Base-by-base conservation (phyloP, 2,888 invertebrate species). In the Apodemia duryi region DNA sequence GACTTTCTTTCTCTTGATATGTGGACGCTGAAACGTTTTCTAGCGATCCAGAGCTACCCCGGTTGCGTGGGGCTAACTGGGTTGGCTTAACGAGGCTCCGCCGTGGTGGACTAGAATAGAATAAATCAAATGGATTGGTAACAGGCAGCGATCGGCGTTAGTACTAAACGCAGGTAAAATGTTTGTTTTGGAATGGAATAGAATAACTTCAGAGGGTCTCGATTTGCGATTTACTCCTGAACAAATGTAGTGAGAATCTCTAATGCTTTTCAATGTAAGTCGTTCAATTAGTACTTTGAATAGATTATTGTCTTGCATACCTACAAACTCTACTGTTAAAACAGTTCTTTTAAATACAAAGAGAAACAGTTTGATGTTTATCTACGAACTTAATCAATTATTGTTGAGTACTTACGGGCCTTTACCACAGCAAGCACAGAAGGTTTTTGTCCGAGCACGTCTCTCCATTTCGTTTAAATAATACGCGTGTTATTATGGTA, bases 261-360 rank as follows among this genome's bases (percentile, higher is more conserved):
- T 54, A 54, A 54, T 54, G 28, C 54, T 54, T 54, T 28, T 54
- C 54, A 54, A 10, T 54, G 28, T 54, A 54, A 54, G 21, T 6
- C 52, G 52, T 52, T 11, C 52, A 52, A 52, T 52, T 52, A 52
- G 52, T 52, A 52, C 52, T 52, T 52, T 52, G n/a, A 52, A 52
- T 52, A 52, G 7, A 52, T 2, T 21, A 52, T 52, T 52, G 52
- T 52, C 13, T 52, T 52, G 52, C 52, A 52, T 52, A 7, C 13
- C 52, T 52, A 52, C 52, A 52, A 52, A 52, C 52, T 52, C 52
- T 52, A 52, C 52, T 52, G 6, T 52, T 52, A 52, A 52, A 52
- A 52, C 7, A 52, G 52, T 52, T 52, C 52, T 52, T 52, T 13
- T 52, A 52, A 52, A 52, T 52, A 52, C 52, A 52, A 52, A 52